Conservation (phyloP, 2,113 vertebrate genomes). For the Thalassoma bifasciatum region DNA sequence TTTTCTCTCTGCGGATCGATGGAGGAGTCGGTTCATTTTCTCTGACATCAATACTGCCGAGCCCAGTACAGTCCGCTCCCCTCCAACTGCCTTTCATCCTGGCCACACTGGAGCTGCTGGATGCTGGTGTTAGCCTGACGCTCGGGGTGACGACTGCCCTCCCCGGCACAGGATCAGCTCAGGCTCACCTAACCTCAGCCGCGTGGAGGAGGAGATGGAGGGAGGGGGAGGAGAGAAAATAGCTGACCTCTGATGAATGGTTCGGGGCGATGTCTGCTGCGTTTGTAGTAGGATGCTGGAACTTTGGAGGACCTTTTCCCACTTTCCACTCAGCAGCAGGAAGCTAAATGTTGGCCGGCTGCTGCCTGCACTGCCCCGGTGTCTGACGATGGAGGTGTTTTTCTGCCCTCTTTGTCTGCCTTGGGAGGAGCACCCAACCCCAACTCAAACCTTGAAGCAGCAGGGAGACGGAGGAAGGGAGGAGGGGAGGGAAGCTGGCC, state of each 20-base stretch:
- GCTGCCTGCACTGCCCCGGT: conserved; percentile 40
- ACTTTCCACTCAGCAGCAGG: conserved; percentile 45
- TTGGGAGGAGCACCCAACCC: conserved; percentile 34
- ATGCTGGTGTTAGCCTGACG: conserved; percentile 31
- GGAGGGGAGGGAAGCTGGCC: conserved; percentile 52
- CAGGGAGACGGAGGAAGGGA: conserved; percentile 28
- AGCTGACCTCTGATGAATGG: conserved; percentile 58
- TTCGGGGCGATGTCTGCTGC: conserved; percentile 60
- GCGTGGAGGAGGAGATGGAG: conserved; percentile 13
- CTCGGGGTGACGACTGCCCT: conserved; percentile 60
- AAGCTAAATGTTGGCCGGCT: conserved; percentile 65
- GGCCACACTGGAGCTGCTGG: conserved; percentile 51
- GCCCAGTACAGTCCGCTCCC: conserved; percentile 67
- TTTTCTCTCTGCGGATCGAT: conserved; percentile 81
- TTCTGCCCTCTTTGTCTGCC: conserved; percentile 29
- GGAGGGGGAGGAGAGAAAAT: conserved; percentile 22
- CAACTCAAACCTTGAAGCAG: conserved; percentile 36
- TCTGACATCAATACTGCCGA: conserved; percentile 79
- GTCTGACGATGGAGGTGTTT: conserved; percentile 52
- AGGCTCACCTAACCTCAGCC: conserved; percentile 58
- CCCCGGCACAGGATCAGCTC: conserved; percentile 44
- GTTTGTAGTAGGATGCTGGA: conserved; percentile 47
- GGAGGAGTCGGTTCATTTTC: conserved; percentile 80
- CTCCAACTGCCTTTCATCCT: conserved; percentile 72
- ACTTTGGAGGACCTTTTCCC: conserved; percentile 63